Conservation (phyloP, 2,113 vertebrate genomes). For the Eudyptes chrysolophus region DNA sequence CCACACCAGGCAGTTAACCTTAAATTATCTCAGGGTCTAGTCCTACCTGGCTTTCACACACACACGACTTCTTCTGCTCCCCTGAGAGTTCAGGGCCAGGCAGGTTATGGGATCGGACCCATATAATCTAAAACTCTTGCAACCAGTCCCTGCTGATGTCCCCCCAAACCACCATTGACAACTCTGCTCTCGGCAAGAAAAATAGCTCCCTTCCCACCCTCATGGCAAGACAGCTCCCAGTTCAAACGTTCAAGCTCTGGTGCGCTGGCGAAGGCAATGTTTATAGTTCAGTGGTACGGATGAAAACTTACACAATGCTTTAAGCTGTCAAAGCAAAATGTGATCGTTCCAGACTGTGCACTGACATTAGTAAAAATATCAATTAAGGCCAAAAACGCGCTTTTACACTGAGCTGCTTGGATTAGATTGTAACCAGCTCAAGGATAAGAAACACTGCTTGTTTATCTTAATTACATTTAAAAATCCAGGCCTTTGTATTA, state of each 20-base stretch:
- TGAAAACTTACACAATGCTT: conserved; percentile 59
- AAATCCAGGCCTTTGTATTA: conserved; percentile 31
- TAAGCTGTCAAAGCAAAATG: conserved; percentile 62
- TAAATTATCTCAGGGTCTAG: background rate
- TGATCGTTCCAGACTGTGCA: conserved; percentile 42
- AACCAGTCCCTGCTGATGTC: background rate
- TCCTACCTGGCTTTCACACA: background rate
- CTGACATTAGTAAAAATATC: conserved; percentile 67
- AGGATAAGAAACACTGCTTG: conserved; percentile 63
- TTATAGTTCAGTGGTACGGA: conserved; percentile 41
- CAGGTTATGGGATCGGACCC: background rate
- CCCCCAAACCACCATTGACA: background rate
- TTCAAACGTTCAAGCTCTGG: conserved; percentile 44
- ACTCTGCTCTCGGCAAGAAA: background rate
- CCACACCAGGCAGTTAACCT: background rate
- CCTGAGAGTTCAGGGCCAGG: background rate
- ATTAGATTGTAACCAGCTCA: conserved; percentile 58
- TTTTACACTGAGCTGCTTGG: conserved; percentile 61
- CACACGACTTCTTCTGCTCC: background rate
- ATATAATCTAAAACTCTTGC: background rate
- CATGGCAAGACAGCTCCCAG: background rate
- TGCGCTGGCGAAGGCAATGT: conserved; percentile 28
- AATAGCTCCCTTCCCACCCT: background rate
- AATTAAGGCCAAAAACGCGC: conserved; percentile 70
- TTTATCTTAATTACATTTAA: conserved; percentile 66